phyloP scores from a whole-genome alignment of 2,113 vertebrate genomes.

The Megaleporinus macrocephalus region DNA sequence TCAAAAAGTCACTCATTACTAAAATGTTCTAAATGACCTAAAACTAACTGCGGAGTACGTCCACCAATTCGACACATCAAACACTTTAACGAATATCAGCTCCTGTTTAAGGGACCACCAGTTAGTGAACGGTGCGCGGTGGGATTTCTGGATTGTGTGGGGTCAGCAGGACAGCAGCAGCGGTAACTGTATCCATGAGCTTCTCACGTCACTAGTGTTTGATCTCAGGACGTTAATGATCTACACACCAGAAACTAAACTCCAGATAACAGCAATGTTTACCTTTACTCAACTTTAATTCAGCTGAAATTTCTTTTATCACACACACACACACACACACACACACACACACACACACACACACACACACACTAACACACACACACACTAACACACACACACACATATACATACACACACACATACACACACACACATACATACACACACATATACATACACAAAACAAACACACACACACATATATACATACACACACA shows the following conservation, averaged over 20 bases:
- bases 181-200: not conserved
- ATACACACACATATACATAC: no score
- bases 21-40: no score
- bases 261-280: not conserved
- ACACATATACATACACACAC: not conserved
- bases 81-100: no score
- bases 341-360: not conserved
- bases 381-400: no score
- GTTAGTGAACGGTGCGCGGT: no score
- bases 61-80: no score
- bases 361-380: not conserved
- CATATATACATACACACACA: not conserved
- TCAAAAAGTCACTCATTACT: not conserved
- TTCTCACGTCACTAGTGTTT: not conserved
- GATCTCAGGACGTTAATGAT: not conserved
- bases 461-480: not conserved
- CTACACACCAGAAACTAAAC: not conserved
- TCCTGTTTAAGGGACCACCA: no score
- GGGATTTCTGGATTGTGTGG: no score
- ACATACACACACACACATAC: not conserved
- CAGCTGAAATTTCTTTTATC: not conserved
- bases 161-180: no score
- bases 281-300: not conserved
- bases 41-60: no score
- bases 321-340: not conserved